Evolutionary conservation across 2,797 vertebrate species (phyloP).

Genomic region (Adrianichthys oophorus): DNA sequence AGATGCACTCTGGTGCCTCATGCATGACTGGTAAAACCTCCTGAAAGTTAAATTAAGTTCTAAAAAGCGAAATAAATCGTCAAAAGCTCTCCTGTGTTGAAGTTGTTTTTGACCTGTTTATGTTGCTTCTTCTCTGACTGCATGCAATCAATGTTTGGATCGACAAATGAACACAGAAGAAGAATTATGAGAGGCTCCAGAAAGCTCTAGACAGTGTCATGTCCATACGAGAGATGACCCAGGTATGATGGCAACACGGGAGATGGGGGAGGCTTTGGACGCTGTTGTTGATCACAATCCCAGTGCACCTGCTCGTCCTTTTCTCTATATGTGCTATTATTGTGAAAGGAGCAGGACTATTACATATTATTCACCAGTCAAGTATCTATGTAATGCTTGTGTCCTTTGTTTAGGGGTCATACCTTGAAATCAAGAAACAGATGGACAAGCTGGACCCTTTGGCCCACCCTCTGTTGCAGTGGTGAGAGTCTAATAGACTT

Average conservation of each 20-base stretch:
- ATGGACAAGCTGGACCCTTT: slow-evolving; percentile 98
- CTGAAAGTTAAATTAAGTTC: background rate
- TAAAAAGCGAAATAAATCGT: background rate
- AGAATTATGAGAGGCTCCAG: slow-evolving; percentile 99
- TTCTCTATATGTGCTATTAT: too few species aligned
- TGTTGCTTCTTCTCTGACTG: slow-evolving; percentile 59
- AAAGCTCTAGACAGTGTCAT: slow-evolving; percentile 99
- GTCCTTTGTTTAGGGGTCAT: slow-evolving; percentile 85
- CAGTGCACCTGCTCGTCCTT: too few species aligned
- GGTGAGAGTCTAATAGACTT: slow-evolving; percentile 76
- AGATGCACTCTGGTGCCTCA: too few species aligned
- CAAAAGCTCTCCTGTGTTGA: slow-evolving; percentile 3
- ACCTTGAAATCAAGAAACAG: slow-evolving; percentile 99
- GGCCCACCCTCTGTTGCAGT: slow-evolving; percentile 95
- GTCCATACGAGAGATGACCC: slow-evolving; percentile 99
- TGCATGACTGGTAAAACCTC: background rate
- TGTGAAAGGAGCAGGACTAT: too few species aligned
- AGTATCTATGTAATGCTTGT: slow-evolving; percentile 5
- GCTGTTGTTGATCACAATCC: too few species aligned
- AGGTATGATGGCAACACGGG: slow-evolving; percentile 77
- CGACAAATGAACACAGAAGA: slow-evolving; percentile 87
- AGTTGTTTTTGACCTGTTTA: slow-evolving; percentile 53
- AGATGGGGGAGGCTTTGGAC: slow-evolving; percentile 6
- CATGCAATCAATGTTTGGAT: slow-evolving; percentile 57
- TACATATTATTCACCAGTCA: too few species aligned